Base-by-base conservation (phyloP, 2,113 vertebrate species). In the Mastomys natalensis region DNA sequence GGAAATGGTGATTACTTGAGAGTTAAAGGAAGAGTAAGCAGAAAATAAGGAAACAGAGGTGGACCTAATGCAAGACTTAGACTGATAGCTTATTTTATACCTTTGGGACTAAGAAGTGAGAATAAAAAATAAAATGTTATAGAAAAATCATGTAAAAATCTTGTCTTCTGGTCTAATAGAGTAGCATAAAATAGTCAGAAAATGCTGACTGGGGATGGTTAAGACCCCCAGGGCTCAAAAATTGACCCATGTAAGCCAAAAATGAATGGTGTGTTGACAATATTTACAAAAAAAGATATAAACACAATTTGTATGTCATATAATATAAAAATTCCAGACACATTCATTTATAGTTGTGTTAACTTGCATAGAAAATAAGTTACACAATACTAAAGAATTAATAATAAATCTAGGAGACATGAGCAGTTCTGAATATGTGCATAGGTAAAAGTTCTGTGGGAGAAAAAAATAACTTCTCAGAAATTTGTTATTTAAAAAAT, bases 401-500 rank as follows among this genome's bases (percentile, higher is more conserved):
- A 10, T 74, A 91, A 13, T 40, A 62, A 94, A 89, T 0, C 1
- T 22, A n/a, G 48, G 34, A 87, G 2, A 77, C 45, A 48, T 53
- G 0, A 88, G 16, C 48, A 77, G 13, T 8, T 66, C 7, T 70
- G 24, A 74, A 55, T 70, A 60, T 70, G 5, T 80, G 1, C 4
- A 45, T 22, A 73, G 7, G 5, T 45, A 53, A 92, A 81, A 37
- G 26, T 87, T 92, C 13, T 34, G 3, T 74, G 21, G 15, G 37
- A 10, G 8, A 26, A 40, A 60, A 91, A 45, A 60, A 3, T 5
- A 78, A 73, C 78, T 1, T 37, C 43, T 81, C 53, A 26, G 13
- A 74, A 91, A 89, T 66, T 15, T 48, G 16, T 48, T 40, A 84
- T 48, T 74, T 51, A 26, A 87, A 77, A 93, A 76, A 31, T 62